Base-by-base conservation (phyloP, 2,888 invertebrate species). In the Orchesellides sinensis region DNA sequence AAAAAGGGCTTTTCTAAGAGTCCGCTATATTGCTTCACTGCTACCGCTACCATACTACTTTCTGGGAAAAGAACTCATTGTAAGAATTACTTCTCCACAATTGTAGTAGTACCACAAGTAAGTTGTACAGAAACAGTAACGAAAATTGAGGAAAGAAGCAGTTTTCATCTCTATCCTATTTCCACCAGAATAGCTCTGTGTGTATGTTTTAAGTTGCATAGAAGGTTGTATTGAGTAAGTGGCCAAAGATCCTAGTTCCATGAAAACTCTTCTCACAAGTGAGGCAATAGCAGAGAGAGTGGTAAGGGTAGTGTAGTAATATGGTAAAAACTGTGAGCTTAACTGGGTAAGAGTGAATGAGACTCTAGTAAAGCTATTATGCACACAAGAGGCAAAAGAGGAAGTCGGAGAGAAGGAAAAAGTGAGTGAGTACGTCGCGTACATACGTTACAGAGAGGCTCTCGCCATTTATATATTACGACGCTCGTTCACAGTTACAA, bases 1-100 rank as follows among this genome's bases (percentile, higher is more conserved):
- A 47, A 73, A 73, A 73, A 73, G 45, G 72, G 47, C 72, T 69
- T 59, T 61, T n/a, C n/a, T n/a, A n/a, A n/a, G 27, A 70, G 70
- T 56, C 40, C 45, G 47, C 47, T 59, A 47, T n/a, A n/a, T n/a
- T n/a, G n/a, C n/a, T n/a, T n/a, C n/a, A n/a, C n/a, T n/a, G n/a
- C n/a, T n/a, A n/a, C n/a, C n/a, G n/a, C n/a, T n/a, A n/a, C n/a
- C n/a, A n/a, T n/a, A n/a, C n/a, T n/a, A n/a, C n/a, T n/a, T n/a
- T n/a, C n/a, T 19, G 56, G 6, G 21, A 35, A 35, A 21, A 69
- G 29, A 54, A n/a, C n/a, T n/a, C n/a, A n/a, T 12, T 49, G 10
- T 10, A 8, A 25, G 59, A 59, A 21, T 52, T 52, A n/a, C n/a
- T n/a, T n/a, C n/a, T n/a, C 40, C 40, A n/a, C 14, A 40, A 40